These are phyloP conservation scores for Tribolium castaneum DNA, from an alignment of 1,140 invertebrate genomes.

Conservation along the genomic window DNA sequence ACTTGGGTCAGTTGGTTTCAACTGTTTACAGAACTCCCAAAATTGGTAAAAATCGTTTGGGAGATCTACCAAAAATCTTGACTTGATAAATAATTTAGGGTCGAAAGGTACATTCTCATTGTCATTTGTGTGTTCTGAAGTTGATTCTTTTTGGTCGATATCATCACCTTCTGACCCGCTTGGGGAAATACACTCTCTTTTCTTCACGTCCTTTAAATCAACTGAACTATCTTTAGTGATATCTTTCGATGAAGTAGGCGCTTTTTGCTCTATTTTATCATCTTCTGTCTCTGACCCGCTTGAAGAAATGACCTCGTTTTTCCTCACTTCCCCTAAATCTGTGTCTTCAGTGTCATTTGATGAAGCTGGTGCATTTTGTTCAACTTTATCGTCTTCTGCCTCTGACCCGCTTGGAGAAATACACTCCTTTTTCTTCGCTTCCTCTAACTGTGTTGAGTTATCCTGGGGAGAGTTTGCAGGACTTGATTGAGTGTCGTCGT, in stretches of 20 bases:
- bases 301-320: conserved; percentile 18
- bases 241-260: no score
- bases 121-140: neutral
- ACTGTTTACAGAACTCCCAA: conserved; percentile 80
- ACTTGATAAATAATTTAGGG: conserved; percentile 70
- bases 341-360: neutral
- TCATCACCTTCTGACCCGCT: conserved; percentile 47
- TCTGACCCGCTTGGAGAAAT: conserved; percentile 51
- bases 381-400: conserved; percentile 30
- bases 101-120: neutral
- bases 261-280: conserved; percentile 20
- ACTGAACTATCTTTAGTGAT: neutral
- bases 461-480: neutral
- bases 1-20: conserved; percentile 71
- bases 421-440: neutral
- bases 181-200: conserved; percentile 18
- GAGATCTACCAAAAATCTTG: conserved; percentile 87
- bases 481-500: conserved; percentile 41
- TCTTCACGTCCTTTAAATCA: neutral
- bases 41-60: conserved; percentile 90
- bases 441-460: neutral
- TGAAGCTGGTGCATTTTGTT: neutral
- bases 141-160: neutral
- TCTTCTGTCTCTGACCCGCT: conserved; percentile 52
- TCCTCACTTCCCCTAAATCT: no score